These are phyloP conservation scores for Eurypyga helias DNA, from an alignment of 2,113 vertebrate genomes.

Conservation along the genomic window DNA sequence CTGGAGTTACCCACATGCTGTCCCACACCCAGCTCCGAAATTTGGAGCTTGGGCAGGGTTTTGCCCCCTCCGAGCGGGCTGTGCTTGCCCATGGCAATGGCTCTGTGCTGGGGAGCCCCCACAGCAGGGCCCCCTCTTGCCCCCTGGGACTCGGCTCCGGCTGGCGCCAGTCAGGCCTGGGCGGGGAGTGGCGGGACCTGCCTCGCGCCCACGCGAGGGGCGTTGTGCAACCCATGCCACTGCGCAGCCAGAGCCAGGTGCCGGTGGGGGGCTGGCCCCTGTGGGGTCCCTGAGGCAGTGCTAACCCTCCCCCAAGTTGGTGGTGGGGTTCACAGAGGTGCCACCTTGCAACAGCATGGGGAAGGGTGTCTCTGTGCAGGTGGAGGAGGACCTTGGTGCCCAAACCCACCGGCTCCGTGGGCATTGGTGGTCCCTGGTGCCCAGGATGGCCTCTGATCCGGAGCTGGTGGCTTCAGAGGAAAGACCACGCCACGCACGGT, in stretches of 20 bases:
- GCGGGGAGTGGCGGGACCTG: conserved; percentile 25
- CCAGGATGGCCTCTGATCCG: too few relatives aligned
- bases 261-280: background rate
- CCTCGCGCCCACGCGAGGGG: background rate
- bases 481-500: fast-evolving
- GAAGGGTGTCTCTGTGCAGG: background rate
- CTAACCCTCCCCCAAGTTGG: fast-evolving
- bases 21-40: background rate
- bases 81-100: background rate
- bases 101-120: background rate
- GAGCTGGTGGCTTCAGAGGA: background rate
- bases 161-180: background rate
- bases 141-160: background rate
- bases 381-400: background rate
- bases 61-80: background rate
- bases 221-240: conserved; percentile 39
- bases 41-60: background rate
- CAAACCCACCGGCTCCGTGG: background rate
- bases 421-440: background rate
- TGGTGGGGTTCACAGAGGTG: background rate
- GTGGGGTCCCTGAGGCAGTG: background rate
- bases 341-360: background rate
- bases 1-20: background rate
- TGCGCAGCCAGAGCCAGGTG: fast-evolving
- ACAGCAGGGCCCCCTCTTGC: background rate